phyloP scores from a whole-genome alignment of 2,113 vertebrate genomes.

The Osmerus mordax region DNA sequence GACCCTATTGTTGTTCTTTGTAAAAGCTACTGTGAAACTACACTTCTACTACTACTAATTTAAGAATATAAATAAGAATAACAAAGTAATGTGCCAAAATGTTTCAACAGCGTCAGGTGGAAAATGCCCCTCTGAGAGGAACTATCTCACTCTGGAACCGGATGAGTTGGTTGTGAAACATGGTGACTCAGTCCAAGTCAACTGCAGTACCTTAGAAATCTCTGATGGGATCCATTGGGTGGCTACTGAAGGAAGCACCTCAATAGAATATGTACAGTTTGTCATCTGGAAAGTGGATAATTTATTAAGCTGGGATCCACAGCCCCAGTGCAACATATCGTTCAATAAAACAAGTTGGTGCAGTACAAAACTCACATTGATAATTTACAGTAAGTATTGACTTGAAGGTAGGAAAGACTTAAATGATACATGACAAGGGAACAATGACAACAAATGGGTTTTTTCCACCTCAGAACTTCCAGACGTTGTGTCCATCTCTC shows the following conservation, averaged over 20 bases:
- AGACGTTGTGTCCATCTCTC: conserved; percentile 11
- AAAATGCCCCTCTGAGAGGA: background rate
- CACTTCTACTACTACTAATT: background rate
- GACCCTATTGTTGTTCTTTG: too few species aligned
- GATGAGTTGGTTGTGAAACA: conserved; percentile 27
- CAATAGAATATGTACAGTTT: fast-evolving
- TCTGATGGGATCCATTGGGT: conserved; percentile 5
- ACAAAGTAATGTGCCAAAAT: background rate
- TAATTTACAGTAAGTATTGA: conserved; percentile 58
- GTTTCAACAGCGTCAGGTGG: conserved; percentile 33
- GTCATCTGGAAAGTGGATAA: fast-evolving
- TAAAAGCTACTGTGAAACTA: too few species aligned
- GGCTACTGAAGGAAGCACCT: fast-evolving
- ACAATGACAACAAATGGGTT: background rate
- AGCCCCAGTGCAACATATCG: conserved; percentile 24
- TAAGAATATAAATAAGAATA: background rate
- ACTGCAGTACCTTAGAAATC: conserved; percentile 20
- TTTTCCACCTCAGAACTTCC: conserved; percentile 47
- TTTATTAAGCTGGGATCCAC: conserved; percentile 35
- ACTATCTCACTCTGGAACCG: conserved; percentile 14
- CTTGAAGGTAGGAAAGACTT: background rate
- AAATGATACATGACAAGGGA: background rate
- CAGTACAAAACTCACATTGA: conserved; percentile 34
- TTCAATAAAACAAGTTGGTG: fast-evolving
- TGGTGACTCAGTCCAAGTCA: background rate